These are phyloP conservation scores for Caenorhabditis becei DNA, from an alignment of 2,888 invertebrate genomes.

Conservation along the genomic window DNA sequence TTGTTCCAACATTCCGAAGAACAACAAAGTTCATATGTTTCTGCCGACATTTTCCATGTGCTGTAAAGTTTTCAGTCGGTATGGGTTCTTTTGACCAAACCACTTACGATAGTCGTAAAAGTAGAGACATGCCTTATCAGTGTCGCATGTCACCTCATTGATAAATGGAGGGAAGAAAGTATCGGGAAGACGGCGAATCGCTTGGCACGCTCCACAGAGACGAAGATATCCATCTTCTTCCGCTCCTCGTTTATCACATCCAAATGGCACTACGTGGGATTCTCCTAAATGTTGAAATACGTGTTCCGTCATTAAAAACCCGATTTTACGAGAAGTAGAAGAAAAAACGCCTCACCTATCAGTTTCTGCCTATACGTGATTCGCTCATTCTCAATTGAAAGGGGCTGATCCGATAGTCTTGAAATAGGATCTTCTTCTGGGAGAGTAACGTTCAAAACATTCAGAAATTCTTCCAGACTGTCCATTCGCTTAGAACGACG, in stretches of 20 bases:
- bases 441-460: constrained; percentile 42
- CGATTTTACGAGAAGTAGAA: not conserved
- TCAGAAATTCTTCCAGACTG: constrained; percentile 50
- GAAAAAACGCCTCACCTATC: constrained; percentile 68
- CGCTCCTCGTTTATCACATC: constrained; percentile 81
- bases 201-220: constrained; percentile 81
- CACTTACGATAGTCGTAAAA: constrained; percentile 80
- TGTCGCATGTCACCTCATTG: constrained; percentile 82
- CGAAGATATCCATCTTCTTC: constrained; percentile 81
- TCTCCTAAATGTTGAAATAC: constrained; percentile 71
- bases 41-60: constrained; percentile 82
- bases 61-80: constrained; percentile 70
- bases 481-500: constrained; percentile 65
- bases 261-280: constrained; percentile 81
- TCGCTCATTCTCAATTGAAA: constrained; percentile 66
- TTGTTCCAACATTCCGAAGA: constrained; percentile 80
- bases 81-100: not conserved
- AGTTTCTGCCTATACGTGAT: constrained; percentile 66
- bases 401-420: constrained; percentile 59
- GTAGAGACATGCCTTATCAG: constrained; percentile 81
- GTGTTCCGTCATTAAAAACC: constrained; percentile 6
- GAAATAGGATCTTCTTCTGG: constrained; percentile 19
- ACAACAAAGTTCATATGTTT: constrained; percentile 82
- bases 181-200: constrained; percentile 80
- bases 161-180: constrained; percentile 82